A percentile compares a stretch with the other conserved stretches of the same genome.
These are phyloP conservation scores for Lochmaea capreae DNA, from an alignment of 2,888 invertebrate species.

Conservation along the genomic window DNA sequence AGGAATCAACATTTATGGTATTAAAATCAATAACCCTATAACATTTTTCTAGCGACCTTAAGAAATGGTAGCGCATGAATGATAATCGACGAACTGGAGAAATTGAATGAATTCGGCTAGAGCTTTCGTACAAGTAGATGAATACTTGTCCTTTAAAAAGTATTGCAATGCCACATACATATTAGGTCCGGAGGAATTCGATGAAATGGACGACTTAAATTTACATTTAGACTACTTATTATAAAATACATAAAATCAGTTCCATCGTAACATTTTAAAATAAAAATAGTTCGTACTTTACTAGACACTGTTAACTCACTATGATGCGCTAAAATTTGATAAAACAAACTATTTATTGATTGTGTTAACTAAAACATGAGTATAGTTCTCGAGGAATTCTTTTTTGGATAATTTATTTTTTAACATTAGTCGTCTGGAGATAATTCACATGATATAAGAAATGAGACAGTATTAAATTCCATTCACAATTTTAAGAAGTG, in stretches of 20 bases:
- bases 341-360: conserved; percentile 42
- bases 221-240: neutral
- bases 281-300: conserved; percentile 23
- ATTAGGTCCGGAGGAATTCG: neutral
- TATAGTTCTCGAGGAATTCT: conserved; percentile 2
- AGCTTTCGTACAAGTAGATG: too few relatives aligned
- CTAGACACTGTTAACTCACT: conserved; percentile 41
- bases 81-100: too few relatives aligned
- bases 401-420: neutral
- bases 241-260: conserved; percentile 50
- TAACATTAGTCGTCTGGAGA: neutral
- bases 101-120: too few relatives aligned
- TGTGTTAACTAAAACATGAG: conserved; percentile 38
- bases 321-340: conserved; percentile 43
- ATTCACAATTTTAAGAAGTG: too few relatives aligned
- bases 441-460: neutral
- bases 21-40: too few relatives aligned
- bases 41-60: too few relatives aligned
- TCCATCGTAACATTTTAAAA: conserved; percentile 32
- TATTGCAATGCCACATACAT: conserved; percentile 4
- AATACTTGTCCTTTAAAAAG: neutral
- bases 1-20: too few relatives aligned
- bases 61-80: too few relatives aligned
- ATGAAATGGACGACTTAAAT: neutral
- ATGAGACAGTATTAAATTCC: neutral